phyloP scores from a whole-genome alignment of 1,140 invertebrate species.

The Cataglyphis hispanica region DNA sequence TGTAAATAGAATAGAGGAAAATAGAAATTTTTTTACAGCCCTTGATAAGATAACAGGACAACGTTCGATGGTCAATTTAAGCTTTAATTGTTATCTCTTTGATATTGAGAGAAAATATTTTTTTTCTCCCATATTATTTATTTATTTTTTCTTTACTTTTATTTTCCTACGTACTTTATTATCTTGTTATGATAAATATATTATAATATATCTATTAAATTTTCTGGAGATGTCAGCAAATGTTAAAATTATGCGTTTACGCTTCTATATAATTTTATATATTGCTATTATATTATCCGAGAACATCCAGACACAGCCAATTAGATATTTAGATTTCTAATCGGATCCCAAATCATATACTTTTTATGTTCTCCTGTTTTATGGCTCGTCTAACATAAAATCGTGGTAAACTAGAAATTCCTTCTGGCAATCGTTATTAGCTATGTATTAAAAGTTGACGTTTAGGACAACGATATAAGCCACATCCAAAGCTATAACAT shows the following conservation, averaged over 20 bases:
- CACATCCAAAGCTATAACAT: not conserved
- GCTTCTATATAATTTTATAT: not conserved
- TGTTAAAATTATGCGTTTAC: not conserved
- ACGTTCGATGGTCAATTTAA: not conserved
- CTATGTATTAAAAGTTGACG: conserved; percentile 19
- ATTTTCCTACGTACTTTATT: not conserved
- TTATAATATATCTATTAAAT: not conserved
- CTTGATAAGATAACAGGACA: not conserved
- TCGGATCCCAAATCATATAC: not conserved
- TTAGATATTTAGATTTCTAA: conserved; percentile 32
- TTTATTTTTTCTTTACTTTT: not conserved
- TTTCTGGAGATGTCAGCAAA: conserved; percentile 12
- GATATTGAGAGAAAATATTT: not conserved
- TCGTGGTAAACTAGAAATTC: conserved; percentile 20
- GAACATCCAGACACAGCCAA: not conserved
- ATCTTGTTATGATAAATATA: not conserved
- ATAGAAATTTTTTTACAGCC: not conserved
- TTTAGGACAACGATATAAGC: conserved; percentile 1
- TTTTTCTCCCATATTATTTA: not conserved
- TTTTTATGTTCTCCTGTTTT: conserved; percentile 37
- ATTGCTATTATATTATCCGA: not conserved
- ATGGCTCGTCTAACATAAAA: conserved; percentile 47
- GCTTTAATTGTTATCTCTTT: not conserved
- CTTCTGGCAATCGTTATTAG: conserved; percentile 1
- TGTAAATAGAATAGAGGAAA: not conserved